Evolutionary conservation across 1,140 invertebrate genomes (phyloP), one percentile per base, ranked within the genome.

Genomic region (Conopomorpha cramerella): DNA sequence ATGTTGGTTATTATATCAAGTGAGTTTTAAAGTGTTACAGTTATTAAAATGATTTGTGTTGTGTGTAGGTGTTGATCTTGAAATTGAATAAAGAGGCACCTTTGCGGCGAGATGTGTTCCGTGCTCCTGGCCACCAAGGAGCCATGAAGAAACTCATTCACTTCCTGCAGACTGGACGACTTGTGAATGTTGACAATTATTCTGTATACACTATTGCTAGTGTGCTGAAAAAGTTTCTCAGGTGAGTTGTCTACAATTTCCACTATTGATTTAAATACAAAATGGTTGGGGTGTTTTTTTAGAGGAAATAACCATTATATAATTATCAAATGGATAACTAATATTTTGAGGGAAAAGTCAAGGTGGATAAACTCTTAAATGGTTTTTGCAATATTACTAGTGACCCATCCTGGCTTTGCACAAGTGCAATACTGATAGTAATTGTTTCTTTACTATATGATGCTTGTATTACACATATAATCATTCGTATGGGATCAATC

Each of bases 151-250:
- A 96, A 64, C 83, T 99, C 0, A 94, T 96, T 43, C 94, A 98
- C 67, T 95, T 97, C 56, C 82, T 91, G 41, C 93, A 96, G 71
- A 92, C 95, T 46, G 96, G 96, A 8, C 85, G 95, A 41, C 83
- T 97, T 44, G 92, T 98, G n/a, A 98, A 98, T 68, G 96, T 97
- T 56, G 91, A 95, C 56, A 95, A 97, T 68, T 98, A 96, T 68
- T 96, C 93, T 45, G 95, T 98, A 35, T 96, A 99, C 77, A 99
- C 96, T 25, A 95, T 99, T 57, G 96, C 96, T 15, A 97, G 95
- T 73, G 96, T 99, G 23, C 81, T 98, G 17, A 99, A 99, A 77
- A 93, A 93, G 80, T 99, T 99, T 79, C 82, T 98, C n/a, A 85
- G 72, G 72, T 77, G 47, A 48, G 36, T 39, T 15, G 34, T 39